Conservation (phyloP, 2,888 invertebrate genomes). For the Drosophila tripunctata region DNA sequence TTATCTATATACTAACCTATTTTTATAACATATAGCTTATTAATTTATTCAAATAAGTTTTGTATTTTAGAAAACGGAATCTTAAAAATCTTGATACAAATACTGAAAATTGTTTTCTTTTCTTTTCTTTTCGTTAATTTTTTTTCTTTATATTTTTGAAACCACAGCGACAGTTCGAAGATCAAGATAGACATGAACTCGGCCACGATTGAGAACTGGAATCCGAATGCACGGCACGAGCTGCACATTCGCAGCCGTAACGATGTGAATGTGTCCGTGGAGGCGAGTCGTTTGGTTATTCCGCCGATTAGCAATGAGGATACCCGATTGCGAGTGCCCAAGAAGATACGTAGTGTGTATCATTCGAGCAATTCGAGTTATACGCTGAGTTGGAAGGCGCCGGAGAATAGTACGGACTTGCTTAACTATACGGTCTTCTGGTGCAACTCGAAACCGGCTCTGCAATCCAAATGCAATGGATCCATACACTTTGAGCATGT, state of each 20-base stretch:
- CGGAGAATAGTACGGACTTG: conserved; percentile 82
- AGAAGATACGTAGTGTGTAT: conserved; percentile 86
- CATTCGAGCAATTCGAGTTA: conserved; percentile 87
- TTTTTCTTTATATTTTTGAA: neutral
- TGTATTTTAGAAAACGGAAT: too few species aligned
- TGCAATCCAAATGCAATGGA: conserved; percentile 87
- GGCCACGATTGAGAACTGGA: conserved; percentile 71
- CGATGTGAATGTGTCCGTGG: conserved; percentile 66
- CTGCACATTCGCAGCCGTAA: conserved; percentile 77
- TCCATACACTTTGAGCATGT: conserved; percentile 87
- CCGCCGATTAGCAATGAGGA: conserved; percentile 61
- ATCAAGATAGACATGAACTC: conserved; percentile 69
- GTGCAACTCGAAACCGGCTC: conserved; percentile 87
- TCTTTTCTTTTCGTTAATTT: too few species aligned
- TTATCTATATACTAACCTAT: too few species aligned
- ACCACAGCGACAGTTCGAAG: conserved; percentile 37
- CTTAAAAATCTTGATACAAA: too few species aligned
- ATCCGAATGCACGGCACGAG: conserved; percentile 60
- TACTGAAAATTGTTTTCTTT: too few species aligned
- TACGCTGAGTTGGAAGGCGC: conserved; percentile 90
- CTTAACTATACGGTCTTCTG: conserved; percentile 93
- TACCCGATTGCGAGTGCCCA: conserved; percentile 56
- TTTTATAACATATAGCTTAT: too few species aligned
- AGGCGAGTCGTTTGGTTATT: conserved; percentile 70
- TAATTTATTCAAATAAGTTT: too few species aligned